Percentiles rank a stretch among this genome's conserved stretches.
These are phyloP conservation scores for Pollenia griseotomentosa DNA, from an alignment of 2,888 invertebrate genomes.

Conservation along the genomic window DNA sequence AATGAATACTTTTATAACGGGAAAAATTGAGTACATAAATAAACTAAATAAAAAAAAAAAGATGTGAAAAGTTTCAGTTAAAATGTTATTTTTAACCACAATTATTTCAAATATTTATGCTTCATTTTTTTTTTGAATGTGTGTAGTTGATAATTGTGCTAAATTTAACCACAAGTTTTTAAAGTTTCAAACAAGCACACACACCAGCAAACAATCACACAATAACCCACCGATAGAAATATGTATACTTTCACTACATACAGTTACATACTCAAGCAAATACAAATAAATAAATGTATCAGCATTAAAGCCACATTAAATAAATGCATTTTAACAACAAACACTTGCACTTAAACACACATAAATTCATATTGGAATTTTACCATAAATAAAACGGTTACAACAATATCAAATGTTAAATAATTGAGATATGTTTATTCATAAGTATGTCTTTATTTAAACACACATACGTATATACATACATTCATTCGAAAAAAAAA, in stretches of 20 bases:
- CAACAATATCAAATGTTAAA: slow-evolving; percentile 58
- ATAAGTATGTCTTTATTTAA: not conserved
- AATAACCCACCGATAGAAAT: not conserved
- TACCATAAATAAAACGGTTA: slow-evolving; percentile 53
- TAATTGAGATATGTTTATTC: slow-evolving; percentile 13
- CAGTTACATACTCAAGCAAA: slow-evolving; percentile 2
- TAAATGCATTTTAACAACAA: slow-evolving; percentile 42
- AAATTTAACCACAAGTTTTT: slow-evolving; percentile 55
- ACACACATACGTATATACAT: not conserved
- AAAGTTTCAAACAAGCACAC: not conserved
- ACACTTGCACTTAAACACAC: slow-evolving; percentile 3
- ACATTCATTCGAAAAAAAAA: not conserved
- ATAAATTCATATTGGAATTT: slow-evolving; percentile 4
- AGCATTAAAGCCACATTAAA: slow-evolving; percentile 56
- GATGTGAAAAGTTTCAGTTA: not conserved
- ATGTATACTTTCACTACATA: not conserved
- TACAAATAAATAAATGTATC: slow-evolving; percentile 42
- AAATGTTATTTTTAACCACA: slow-evolving; percentile 54
- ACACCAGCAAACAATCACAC: not conserved
- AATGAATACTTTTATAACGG: not conserved
- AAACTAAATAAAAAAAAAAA: not conserved
- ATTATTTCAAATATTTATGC: slow-evolving; percentile 53
- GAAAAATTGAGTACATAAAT: not conserved
- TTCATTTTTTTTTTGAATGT: slow-evolving; percentile 5
- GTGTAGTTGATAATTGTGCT: slow-evolving; percentile 58